Percentiles rank a stretch among this genome's conserved stretches.
These are phyloP conservation scores for Chymomyza costata DNA, from an alignment of 1,140 invertebrate species.

Conservation along the genomic window DNA sequence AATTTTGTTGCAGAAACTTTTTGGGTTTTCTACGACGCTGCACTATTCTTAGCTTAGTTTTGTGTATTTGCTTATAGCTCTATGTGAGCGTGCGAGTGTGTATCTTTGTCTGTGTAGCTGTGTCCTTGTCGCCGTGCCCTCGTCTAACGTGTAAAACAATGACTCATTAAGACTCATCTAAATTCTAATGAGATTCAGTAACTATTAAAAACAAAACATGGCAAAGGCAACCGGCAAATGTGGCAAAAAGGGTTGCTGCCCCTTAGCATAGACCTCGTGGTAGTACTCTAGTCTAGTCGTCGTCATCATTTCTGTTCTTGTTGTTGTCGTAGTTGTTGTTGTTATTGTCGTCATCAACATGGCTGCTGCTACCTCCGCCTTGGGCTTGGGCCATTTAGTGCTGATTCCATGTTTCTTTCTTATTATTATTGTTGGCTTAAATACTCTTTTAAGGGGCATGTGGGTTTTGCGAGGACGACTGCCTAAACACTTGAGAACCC, in stretches of 20 bases:
- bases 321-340: too few species aligned
- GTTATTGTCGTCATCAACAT: too few species aligned
- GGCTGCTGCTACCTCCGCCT: too few species aligned
- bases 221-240: constrained; percentile 47
- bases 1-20: constrained; percentile 40
- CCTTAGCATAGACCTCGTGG: too few species aligned
- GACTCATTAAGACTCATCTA: constrained; percentile 76
- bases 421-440: too few species aligned
- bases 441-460: too few species aligned
- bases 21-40: constrained; percentile 36
- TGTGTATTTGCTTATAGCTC: too few species aligned
- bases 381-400: constrained; percentile 52
- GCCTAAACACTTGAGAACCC: too few species aligned
- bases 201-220: constrained; percentile 73
- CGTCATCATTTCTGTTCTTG: constrained; percentile 39
- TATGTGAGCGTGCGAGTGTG: not conserved
- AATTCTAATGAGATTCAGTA: constrained; percentile 75
- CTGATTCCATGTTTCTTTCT: constrained; percentile 52
- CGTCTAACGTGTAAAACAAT: constrained; percentile 75
- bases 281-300: constrained; percentile 6
- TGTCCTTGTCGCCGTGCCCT: constrained; percentile 10
- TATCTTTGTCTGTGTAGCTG: too few species aligned
- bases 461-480: too few species aligned
- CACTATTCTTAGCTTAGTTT: constrained; percentile 42
- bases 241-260: constrained; percentile 64